A percentile compares a stretch with the other conserved stretches of the same genome.
These are phyloP conservation scores for Lytechinus variegatus DNA, from an alignment of 35 echinoderm and acorn worm species.

Conservation along the genomic window DNA sequence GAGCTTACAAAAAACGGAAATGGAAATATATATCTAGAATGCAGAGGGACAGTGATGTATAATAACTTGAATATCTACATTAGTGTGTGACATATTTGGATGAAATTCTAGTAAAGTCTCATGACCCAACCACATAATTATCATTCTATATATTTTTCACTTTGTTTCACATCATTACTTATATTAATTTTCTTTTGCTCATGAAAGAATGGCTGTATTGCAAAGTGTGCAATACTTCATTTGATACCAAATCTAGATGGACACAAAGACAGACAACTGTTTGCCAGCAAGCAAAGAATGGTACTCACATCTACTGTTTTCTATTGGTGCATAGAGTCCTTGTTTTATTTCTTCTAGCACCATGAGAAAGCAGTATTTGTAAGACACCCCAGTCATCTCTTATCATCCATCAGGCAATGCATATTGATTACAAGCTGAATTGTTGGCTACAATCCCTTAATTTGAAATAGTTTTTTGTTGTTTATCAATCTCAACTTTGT, in stretches of 20 bases:
- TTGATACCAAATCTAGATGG: not conserved
- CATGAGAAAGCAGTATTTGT: constrained; percentile 47
- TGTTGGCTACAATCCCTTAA: not conserved
- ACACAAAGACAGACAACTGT: not conserved
- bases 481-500: not conserved
- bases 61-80: no score
- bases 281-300: not conserved
- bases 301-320: constrained; percentile 33
- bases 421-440: not conserved
- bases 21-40: no score
- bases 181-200: no score
- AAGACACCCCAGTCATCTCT: not conserved
- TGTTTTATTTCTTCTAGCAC: constrained; percentile 31
- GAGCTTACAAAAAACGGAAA: no score
- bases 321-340: constrained; percentile 44
- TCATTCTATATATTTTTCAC: no score
- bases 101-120: no score
- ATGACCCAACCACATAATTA: no score
- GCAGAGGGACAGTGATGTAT: no score
- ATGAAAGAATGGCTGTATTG: no score
- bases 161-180: no score
- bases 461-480: not conserved
- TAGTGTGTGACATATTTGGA: no score
- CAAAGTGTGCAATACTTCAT: no score
- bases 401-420: not conserved